Evolutionary conservation across 2,113 vertebrate genomes (phyloP).

Genomic region (Phrynosoma platyrhinos): DNA sequence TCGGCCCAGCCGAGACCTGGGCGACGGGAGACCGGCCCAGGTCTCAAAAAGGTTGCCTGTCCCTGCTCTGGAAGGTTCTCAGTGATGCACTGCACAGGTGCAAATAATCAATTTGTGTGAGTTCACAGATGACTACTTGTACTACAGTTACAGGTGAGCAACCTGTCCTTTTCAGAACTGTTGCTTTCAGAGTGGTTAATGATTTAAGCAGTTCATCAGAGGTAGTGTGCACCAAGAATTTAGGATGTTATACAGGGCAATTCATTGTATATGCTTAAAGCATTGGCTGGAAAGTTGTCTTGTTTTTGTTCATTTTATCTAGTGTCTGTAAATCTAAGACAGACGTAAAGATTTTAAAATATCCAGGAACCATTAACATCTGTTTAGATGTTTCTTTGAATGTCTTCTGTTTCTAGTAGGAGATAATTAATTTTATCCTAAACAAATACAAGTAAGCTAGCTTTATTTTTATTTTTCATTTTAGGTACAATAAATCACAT

Average conservation of each 20-base stretch:
- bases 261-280: not conserved
- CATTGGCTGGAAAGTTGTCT: not conserved
- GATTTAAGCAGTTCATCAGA: too few species aligned
- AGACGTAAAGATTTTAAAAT: not conserved
- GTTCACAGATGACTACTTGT: too few species aligned
- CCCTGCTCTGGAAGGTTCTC: too few species aligned
- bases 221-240: not conserved
- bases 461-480: conserved; percentile 29
- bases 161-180: too few species aligned
- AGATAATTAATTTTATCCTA: not conserved
- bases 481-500: conserved; percentile 97
- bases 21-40: too few species aligned
- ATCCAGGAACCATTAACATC: not conserved
- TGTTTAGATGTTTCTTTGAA: not conserved
- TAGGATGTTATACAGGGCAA: not conserved
- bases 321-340: not conserved
- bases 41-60: too few species aligned
- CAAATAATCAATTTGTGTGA: too few species aligned
- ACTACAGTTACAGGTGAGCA: too few species aligned
- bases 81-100: too few species aligned
- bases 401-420: not conserved
- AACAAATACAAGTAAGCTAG: not conserved
- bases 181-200: too few species aligned
- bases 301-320: not conserved
- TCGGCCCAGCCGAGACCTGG: too few species aligned